These are phyloP conservation scores for Rhabditophanes sp. DNA, from an alignment of 2,888 invertebrate genomes.

Conservation along the genomic window DNA sequence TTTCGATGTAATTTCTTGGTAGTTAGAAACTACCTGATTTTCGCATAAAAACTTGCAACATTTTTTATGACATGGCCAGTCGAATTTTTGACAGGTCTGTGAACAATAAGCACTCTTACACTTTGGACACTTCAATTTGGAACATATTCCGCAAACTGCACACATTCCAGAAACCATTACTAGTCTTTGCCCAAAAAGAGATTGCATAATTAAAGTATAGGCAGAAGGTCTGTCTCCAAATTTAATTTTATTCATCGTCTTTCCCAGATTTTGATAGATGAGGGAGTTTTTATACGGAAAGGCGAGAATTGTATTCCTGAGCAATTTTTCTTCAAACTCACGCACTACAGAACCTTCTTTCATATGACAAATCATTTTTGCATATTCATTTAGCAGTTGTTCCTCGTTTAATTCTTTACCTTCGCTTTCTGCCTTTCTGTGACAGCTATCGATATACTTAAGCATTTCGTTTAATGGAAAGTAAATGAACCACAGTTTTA, in stretches of 20 bases:
- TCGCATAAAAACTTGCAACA: too few species aligned
- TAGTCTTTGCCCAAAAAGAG: slow-evolving; percentile 36
- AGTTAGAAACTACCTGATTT: too few species aligned
- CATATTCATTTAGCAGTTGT: too few species aligned
- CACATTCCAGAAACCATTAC: slow-evolving; percentile 52
- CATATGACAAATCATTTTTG: slow-evolving; percentile 8
- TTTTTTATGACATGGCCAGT: slow-evolving; percentile 50
- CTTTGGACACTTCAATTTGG: slow-evolving; percentile 76
- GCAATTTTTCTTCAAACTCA: slow-evolving; percentile 54
- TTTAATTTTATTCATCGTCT: slow-evolving; percentile 18
- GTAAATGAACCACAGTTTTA: slow-evolving; percentile 41
- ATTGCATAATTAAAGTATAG: slow-evolving; percentile 30
- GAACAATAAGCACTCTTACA: slow-evolving; percentile 90
- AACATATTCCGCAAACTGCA: slow-evolving; percentile 70
- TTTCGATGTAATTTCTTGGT: too few species aligned
- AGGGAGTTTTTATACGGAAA: slow-evolving; percentile 79
- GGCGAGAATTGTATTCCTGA: slow-evolving; percentile 69
- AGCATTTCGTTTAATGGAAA: slow-evolving; percentile 26
- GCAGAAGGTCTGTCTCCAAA: slow-evolving; percentile 26
- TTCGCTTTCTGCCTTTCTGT: too few species aligned
- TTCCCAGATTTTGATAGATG: slow-evolving; percentile 60
- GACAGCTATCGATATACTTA: slow-evolving; percentile 32
- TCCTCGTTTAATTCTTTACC: slow-evolving; percentile 6
- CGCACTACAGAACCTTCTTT: slow-evolving; percentile 8
- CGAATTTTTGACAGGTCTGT: slow-evolving; percentile 76